These are phyloP conservation scores for Zosterops japonicus DNA, from an alignment of 2,113 vertebrate genomes.

Conservation along the genomic window DNA sequence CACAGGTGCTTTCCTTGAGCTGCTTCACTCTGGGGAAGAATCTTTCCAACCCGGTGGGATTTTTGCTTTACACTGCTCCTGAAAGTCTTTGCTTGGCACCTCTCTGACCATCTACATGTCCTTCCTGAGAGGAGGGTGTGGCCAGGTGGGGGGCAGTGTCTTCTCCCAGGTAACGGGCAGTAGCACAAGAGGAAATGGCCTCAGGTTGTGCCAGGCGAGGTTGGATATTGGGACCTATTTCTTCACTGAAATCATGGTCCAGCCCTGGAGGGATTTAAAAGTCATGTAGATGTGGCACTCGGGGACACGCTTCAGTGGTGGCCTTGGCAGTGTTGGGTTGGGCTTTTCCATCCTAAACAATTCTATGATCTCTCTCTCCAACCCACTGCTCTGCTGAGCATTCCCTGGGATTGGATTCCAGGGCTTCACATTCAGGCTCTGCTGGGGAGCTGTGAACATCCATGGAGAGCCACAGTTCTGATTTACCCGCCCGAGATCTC, in stretches of 20 bases:
- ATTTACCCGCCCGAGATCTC: slow-evolving; percentile 13
- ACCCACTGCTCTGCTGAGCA: neutral
- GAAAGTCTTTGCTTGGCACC: neutral
- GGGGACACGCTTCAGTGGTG: neutral
- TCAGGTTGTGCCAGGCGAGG: neutral
- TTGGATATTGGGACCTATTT: neutral
- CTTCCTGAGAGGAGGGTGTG: neutral
- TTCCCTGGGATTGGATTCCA: fast-evolving
- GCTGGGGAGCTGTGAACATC: neutral
- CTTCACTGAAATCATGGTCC: neutral
- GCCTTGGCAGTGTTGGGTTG: neutral
- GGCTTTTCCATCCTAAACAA: neutral
- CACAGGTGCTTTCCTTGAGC: neutral
- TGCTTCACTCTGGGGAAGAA: fast-evolving
- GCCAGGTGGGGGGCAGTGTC: neutral
- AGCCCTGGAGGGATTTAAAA: neutral
- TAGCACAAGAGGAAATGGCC: neutral
- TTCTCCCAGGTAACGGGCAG: neutral
- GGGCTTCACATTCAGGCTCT: fast-evolving
- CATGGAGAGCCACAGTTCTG: neutral
- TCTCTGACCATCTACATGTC: fast-evolving
- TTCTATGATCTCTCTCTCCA: neutral
- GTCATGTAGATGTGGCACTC: neutral
- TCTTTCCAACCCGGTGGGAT: neutral
- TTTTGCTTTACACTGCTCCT: neutral